phyloP scores from a whole-genome alignment of 2,888 invertebrate genomes.

The Auanema freiburgensis region DNA sequence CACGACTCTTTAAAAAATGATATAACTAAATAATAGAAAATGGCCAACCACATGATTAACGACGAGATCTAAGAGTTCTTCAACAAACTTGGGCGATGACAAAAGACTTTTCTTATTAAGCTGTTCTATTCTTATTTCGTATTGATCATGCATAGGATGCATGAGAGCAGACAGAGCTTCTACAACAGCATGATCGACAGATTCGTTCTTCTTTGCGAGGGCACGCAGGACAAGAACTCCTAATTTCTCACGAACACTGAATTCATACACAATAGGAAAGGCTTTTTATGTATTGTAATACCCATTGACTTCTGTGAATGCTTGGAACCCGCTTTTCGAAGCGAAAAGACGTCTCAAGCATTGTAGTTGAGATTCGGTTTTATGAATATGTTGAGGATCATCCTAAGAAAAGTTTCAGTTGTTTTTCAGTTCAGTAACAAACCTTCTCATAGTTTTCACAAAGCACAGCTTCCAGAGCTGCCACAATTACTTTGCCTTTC shows the following conservation, averaged over 20 bases:
- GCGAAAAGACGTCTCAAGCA: conserved; percentile 88
- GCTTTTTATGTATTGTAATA: conserved; percentile 12
- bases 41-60: conserved; percentile 87
- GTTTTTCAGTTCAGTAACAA: not conserved
- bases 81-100: conserved; percentile 85
- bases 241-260: conserved; percentile 88
- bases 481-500: conserved; percentile 92
- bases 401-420: conserved; percentile 24
- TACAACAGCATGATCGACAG: conserved; percentile 90
- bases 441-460: conserved; percentile 68
- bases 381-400: conserved; percentile 72
- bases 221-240: conserved; percentile 89
- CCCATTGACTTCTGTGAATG: conserved; percentile 66
- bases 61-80: conserved; percentile 91
- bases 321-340: conserved; percentile 95
- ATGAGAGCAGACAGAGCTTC: conserved; percentile 89
- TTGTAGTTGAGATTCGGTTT: conserved; percentile 86
- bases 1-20: conserved; percentile 74
- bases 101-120: conserved; percentile 84
- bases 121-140: conserved; percentile 94
- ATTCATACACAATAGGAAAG: conserved; percentile 27
- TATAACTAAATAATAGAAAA: conserved; percentile 42
- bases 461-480: conserved; percentile 83
- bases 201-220: conserved; percentile 82
- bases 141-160: conserved; percentile 93